These are phyloP conservation scores for Steinernema hermaphroditum DNA, from an alignment of 2,888 invertebrate genomes.

Conservation along the genomic window DNA sequence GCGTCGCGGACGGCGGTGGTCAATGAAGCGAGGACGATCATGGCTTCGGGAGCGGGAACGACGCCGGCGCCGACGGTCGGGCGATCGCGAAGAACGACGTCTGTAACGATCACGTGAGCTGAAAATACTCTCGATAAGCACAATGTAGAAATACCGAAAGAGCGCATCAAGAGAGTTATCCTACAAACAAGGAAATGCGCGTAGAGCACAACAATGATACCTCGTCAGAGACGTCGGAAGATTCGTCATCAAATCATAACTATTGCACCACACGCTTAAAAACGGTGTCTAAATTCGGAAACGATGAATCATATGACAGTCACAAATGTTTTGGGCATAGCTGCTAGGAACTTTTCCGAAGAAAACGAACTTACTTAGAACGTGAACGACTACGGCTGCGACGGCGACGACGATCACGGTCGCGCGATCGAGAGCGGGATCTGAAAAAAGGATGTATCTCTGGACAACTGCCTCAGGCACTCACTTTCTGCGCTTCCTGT, in stretches of 20 bases:
- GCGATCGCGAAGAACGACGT: constrained; percentile 34
- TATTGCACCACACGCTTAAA: constrained; percentile 6
- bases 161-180: neutral
- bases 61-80: constrained; percentile 32
- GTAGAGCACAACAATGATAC: constrained; percentile 14
- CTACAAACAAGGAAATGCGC: neutral
- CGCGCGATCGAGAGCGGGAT: neutral
- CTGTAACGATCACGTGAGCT: constrained; percentile 30
- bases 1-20: constrained; percentile 33
- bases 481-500: constrained; percentile 1
- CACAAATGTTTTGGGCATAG: neutral
- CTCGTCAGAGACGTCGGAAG: constrained; percentile 16
- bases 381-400: constrained; percentile 7
- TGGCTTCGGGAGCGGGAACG: constrained; percentile 29
- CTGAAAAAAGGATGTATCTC: neutral
- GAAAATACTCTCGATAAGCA: constrained; percentile 20
- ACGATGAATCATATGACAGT: neutral
- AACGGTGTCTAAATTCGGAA: constrained; percentile 13
- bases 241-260: neutral
- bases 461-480: neutral
- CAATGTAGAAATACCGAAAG: neutral
- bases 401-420: neutral
- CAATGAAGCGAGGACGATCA: constrained; percentile 26
- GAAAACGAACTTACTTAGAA: neutral
- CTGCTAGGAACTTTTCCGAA: neutral